Percentiles rank a stretch among this genome's conserved stretches.
These are phyloP conservation scores for Prorops nasuta DNA, from an alignment of 1,140 invertebrate species.

Conservation along the genomic window DNA sequence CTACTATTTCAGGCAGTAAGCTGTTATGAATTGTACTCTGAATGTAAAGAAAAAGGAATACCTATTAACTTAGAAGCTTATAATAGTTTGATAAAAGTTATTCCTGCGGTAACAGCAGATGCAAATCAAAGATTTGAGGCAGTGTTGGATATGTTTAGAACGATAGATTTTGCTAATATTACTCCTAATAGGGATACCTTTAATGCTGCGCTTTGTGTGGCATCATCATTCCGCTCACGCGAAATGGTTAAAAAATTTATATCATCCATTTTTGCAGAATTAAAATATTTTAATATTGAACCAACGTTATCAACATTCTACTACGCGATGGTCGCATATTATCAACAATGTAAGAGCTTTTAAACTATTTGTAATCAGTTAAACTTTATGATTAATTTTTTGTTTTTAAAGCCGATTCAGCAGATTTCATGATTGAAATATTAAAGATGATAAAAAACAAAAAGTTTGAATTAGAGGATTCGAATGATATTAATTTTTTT, in stretches of 20 bases:
- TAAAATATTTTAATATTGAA: constrained; percentile 68
- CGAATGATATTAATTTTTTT: constrained; percentile 75
- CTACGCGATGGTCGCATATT: constrained; percentile 68
- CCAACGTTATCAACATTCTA: constrained; percentile 75
- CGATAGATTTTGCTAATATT: constrained; percentile 62
- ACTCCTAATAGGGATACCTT: constrained; percentile 74
- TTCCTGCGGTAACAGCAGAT: constrained; percentile 62
- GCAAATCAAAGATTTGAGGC: constrained; percentile 29
- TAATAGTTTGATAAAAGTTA: constrained; percentile 67
- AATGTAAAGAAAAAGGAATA: constrained; percentile 66
- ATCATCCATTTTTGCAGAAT: constrained; percentile 66
- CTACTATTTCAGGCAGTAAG: too few species aligned
- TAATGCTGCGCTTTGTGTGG: constrained; percentile 63
- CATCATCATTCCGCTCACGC: background rate
- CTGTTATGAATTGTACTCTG: constrained; percentile 66
- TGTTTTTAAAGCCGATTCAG: constrained; percentile 55
- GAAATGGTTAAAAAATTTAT: constrained; percentile 21
- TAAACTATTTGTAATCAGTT: constrained; percentile 2
- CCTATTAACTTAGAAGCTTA: constrained; percentile 66
- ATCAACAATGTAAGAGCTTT: constrained; percentile 63
- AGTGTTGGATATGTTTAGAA: constrained; percentile 59
- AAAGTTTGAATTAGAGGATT: constrained; percentile 62
- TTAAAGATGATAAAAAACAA: constrained; percentile 66
- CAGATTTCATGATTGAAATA: constrained; percentile 64
- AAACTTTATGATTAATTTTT: constrained; percentile 58